Base-by-base conservation (phyloP, 2,888 invertebrate genomes). In the Acronicta alni region DNA sequence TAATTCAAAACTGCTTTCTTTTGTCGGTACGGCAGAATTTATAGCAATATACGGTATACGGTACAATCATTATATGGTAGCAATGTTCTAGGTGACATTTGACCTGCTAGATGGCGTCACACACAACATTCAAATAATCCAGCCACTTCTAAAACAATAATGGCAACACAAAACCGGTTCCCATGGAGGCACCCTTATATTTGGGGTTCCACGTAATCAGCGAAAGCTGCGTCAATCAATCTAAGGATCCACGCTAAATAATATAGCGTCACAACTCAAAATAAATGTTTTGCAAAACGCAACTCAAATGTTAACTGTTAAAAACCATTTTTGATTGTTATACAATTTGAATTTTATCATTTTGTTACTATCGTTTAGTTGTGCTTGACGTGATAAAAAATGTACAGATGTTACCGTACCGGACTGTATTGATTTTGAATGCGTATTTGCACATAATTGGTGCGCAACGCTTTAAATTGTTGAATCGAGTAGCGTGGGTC, bases 151-250 rank as follows among this genome's bases (percentile, higher is more conserved):
- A 59, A 69, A 59, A 69, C 65, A 69, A 68, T 69, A 42, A 52
- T 23, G 23, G 17, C 32, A 46, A 17, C 30, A 12, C 43, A 15
- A 64, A 49, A 65, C 70, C 59, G 38, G 65, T 69, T 69, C 53
- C 52, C 58, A 63, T 57, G 23, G n/a, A 17, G 35, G 39, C 59
- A 57, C 69, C 70, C 70, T 41, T 20, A 41, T 46, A 44, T 18
- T 59, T 58, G 35, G 59, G 64, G 68, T 41, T 43, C 43, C 5
- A 14, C 16, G 46, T 37, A 51, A 59, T 69, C 64, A 69, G 37
- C 35, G 37, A 59, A 69, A 54, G 49, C 49, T 57, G 46, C 65
- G 59, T 57, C 65, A 57, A 65, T 69, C 69, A 69, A 57, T 57
- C 59, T 43, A 14, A 38, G 18, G 18, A 48, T 55, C 46, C 37